Conservation (phyloP, 2,888 invertebrate species). For the Eumerus sabulonum region DNA sequence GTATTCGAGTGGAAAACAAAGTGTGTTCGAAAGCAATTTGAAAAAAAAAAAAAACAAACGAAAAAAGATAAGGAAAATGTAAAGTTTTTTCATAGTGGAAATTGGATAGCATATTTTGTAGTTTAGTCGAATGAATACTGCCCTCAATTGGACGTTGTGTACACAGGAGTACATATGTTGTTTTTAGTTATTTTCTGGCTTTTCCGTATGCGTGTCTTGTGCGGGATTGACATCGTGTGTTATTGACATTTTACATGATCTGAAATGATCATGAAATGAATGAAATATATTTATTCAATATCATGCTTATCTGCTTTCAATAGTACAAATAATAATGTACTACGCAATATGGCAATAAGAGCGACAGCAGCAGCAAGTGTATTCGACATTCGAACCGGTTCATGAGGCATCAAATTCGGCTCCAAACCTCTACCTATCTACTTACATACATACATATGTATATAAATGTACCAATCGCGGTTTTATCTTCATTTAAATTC, state of each 20-base stretch:
- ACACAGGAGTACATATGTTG: conserved; percentile 43
- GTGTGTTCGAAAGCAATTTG: conserved; percentile 29
- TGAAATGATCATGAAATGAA: conserved; percentile 41
- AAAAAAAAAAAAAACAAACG: conserved; percentile 12
- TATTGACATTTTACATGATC: conserved; percentile 11
- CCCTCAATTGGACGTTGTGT: conserved; percentile 7
- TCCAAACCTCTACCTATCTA: conserved; percentile 5
- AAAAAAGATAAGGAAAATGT: background rate
- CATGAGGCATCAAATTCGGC: conserved; percentile 53
- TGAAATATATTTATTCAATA: no score
- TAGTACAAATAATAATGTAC: no score
- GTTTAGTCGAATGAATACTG: conserved; percentile 4
- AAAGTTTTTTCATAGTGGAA: no score
- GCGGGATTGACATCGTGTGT: background rate
- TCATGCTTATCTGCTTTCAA: no score
- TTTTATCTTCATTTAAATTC: conserved; percentile 57
- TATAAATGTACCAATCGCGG: conserved; percentile 38
- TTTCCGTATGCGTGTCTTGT: conserved; percentile 21
- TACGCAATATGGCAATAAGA: conserved; percentile 46
- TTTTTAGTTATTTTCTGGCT: conserved; percentile 25
- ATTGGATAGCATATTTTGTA: background rate
- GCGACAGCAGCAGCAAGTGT: conserved; percentile 42
- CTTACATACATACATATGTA: no score
- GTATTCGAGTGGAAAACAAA: conserved; percentile 60
- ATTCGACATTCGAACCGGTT: conserved; percentile 51